A percentile compares a stretch with the other conserved stretches of the same genome.
Evolutionary conservation across 2,113 vertebrate species (phyloP).

Genomic region (Gopherus flavomarginatus): DNA sequence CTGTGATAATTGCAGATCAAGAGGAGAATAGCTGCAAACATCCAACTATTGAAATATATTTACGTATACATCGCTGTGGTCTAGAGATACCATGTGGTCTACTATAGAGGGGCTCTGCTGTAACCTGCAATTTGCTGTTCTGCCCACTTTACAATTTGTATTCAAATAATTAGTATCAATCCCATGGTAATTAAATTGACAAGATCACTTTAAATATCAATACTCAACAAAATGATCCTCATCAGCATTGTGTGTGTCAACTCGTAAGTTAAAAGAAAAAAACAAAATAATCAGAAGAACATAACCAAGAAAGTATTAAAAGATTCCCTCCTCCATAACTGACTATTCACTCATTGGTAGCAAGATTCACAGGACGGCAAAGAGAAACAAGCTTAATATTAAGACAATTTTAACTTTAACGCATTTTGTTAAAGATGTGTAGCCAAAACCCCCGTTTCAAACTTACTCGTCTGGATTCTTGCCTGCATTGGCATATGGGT

Average conservation of each 20-base stretch:
- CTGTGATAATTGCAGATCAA: neutral
- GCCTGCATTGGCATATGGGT: constrained; percentile 94
- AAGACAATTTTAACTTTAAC: neutral
- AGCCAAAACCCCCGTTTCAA: neutral
- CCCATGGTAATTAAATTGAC: neutral
- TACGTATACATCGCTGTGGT: neutral
- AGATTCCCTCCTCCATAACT: neutral
- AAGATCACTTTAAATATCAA: neutral
- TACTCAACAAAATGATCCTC: neutral
- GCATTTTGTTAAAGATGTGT: neutral
- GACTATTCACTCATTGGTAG: neutral
- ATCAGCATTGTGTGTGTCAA: neutral
- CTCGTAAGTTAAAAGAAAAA: neutral
- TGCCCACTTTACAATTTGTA: neutral
- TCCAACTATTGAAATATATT: neutral
- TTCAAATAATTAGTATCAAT: neutral
- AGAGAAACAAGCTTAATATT: neutral
- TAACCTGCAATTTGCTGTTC: neutral
- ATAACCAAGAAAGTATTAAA: neutral
- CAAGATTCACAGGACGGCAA: neutral
- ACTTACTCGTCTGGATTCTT: constrained; percentile 97
- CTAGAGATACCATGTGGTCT: neutral
- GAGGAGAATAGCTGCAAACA: neutral
- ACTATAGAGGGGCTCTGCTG: neutral
- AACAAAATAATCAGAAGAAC: neutral